phyloP scores from a whole-genome alignment of 2,797 vertebrate species.

The Aplochiton taeniatus region DNA sequence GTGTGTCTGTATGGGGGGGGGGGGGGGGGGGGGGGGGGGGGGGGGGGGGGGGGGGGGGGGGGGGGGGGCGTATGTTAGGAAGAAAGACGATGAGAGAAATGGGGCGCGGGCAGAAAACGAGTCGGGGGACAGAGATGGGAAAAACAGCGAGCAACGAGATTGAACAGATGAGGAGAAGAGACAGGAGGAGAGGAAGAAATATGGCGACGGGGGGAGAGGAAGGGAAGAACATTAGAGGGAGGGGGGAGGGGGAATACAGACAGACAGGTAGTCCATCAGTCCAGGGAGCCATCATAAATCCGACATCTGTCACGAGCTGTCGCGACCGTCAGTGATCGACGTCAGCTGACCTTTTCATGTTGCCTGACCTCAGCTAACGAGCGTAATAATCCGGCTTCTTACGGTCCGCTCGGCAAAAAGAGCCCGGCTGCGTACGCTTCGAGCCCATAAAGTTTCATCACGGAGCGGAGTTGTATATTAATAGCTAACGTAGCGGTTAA shows the following conservation, averaged over 20 bases:
- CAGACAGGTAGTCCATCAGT: constrained; percentile 46
- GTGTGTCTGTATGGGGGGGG: too few relatives aligned
- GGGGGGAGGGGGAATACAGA: neutral
- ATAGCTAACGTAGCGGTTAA: too few relatives aligned
- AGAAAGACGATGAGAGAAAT: constrained; percentile 17
- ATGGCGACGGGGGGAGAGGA: constrained; percentile 19
- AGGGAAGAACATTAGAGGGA: neutral
- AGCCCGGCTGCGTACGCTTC: constrained; percentile 28
- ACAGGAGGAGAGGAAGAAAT: constrained; percentile 1
- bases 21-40: neutral
- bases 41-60: neutral
- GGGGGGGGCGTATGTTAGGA: too few relatives aligned
- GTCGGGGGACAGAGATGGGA: neutral
- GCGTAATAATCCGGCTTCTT: constrained; percentile 65
- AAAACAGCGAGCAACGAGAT: neutral
- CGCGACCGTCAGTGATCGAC: constrained; percentile 48
- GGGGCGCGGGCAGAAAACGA: neutral
- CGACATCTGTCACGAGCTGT: constrained; percentile 56
- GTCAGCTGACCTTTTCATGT: constrained; percentile 66
- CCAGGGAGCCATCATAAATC: constrained; percentile 48
- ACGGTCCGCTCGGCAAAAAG: constrained; percentile 9
- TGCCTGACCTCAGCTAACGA: constrained; percentile 58
- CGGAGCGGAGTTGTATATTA: too few relatives aligned
- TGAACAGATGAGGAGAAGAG: neutral
- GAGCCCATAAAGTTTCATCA: neutral